A percentile compares a stretch with the other conserved stretches of the same genome.
Conservation (phyloP, 2,888 invertebrate genomes). For the Electrophaes corylata region DNA sequence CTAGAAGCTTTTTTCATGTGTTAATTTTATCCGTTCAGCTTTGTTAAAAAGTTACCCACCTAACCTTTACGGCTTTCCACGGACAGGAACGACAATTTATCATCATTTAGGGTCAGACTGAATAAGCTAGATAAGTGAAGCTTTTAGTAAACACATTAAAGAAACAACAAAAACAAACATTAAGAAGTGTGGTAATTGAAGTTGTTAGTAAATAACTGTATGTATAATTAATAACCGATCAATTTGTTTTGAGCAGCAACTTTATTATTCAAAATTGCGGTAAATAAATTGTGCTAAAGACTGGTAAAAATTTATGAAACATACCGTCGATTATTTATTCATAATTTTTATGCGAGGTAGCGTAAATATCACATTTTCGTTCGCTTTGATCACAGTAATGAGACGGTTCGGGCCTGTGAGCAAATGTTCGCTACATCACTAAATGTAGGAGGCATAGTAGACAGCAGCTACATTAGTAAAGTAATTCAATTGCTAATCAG, state of each 20-base stretch:
- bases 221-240: background rate
- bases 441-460: conserved; percentile 33
- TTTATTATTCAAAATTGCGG: background rate
- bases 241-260: background rate
- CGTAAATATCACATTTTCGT: conserved; percentile 15
- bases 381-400: conserved; percentile 37
- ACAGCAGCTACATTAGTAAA: conserved; percentile 40
- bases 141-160: conserved; percentile 13
- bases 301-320: background rate
- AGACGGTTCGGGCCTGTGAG: conserved; percentile 18
- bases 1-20: no score
- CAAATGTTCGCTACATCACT: conserved; percentile 27
- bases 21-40: no score
- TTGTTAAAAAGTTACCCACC: no score
- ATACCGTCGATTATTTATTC: conserved; percentile 30
- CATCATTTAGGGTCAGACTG: conserved; percentile 13
- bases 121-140: conserved; percentile 21
- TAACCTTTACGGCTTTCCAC: no score
- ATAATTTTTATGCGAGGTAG: conserved; percentile 31
- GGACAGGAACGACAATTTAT: no score
- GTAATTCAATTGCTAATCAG: conserved; percentile 39
- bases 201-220: background rate
- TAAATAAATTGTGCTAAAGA: conserved; percentile 16
- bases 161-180: background rate
- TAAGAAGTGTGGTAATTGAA: background rate